These are phyloP conservation scores for Clunio marinus DNA, from an alignment of 2,888 invertebrate genomes.

Conservation along the genomic window DNA sequence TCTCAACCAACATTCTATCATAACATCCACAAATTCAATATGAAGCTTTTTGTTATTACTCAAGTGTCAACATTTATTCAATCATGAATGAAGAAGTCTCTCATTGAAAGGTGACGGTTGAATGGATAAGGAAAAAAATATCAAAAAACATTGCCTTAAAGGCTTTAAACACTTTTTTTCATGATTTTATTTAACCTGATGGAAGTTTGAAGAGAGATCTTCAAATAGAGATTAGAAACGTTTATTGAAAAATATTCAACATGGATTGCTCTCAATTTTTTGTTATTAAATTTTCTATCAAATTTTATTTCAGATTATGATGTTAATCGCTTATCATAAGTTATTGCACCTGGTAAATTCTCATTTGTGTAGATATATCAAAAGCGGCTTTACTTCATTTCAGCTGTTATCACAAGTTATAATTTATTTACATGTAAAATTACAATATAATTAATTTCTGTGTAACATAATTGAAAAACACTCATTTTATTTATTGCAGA, in stretches of 20 bases:
- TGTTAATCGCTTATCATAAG: constrained; percentile 21
- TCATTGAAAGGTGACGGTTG: not conserved
- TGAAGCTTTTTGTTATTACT: not conserved
- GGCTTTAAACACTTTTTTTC: not conserved
- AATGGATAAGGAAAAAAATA: not conserved
- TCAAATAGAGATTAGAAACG: constrained; percentile 6
- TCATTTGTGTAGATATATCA: not conserved
- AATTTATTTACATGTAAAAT: constrained; percentile 37
- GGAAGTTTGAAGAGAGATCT: not conserved
- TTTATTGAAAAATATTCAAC: constrained; percentile 12
- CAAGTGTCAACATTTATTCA: constrained; percentile 38
- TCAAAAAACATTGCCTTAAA: not conserved
- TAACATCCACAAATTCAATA: not conserved
- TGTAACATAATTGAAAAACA: constrained; percentile 29
- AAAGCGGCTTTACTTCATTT: not conserved
- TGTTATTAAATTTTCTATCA: not conserved
- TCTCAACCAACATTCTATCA: not conserved
- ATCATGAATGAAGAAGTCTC: not conserved
- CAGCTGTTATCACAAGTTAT: not conserved
- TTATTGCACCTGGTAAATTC: not conserved
- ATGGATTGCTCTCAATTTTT: constrained; percentile 5
- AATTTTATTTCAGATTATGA: constrained; percentile 14
- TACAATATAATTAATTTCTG: constrained; percentile 32
- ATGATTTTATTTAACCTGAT: not conserved
- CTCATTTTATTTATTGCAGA: constrained; percentile 8